Percentiles rank a stretch among this genome's conserved stretches.
Conservation (phyloP, 2,888 invertebrate species). For the Phyto melanocephala region DNA sequence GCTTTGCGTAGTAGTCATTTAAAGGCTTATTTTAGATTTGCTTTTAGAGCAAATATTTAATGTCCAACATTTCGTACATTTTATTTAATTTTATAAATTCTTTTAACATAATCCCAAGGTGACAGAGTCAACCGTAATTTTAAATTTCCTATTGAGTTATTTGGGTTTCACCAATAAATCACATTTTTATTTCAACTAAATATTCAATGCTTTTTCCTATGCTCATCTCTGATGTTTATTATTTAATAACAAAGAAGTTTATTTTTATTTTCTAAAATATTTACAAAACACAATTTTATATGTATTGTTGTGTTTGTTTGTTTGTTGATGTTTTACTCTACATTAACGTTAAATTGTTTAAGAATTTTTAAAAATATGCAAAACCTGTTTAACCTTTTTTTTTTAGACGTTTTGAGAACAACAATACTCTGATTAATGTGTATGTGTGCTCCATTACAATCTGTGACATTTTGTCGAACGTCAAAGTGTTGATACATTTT, state of each 20-base stretch:
- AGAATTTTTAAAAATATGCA: background rate
- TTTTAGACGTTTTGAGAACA: background rate
- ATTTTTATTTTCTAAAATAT: background rate
- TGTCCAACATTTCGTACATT: no score
- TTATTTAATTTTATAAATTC: no score
- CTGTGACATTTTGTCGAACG: constrained; percentile 14
- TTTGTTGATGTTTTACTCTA: background rate
- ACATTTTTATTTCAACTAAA: background rate
- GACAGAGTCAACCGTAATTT: no score
- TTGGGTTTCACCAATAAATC: background rate
- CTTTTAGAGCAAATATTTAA: no score
- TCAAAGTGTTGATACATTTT: constrained; percentile 35
- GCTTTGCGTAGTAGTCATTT: no score
- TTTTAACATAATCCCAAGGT: no score
- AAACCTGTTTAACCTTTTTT: constrained; percentile 44
- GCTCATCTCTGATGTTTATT: background rate
- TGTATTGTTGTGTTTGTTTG: no score
- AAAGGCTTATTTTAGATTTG: no score
- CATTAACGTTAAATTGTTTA: background rate
- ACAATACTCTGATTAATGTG: background rate
- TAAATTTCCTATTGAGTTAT: background rate
- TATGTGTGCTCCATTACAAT: background rate
- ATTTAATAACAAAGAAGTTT: background rate
- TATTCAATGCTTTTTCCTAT: background rate
- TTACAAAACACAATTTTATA: no score